A percentile compares a stretch with the other conserved stretches of the same genome.
Conservation (phyloP, 2,113 vertebrate species). For the Tamias sibiricus region DNA sequence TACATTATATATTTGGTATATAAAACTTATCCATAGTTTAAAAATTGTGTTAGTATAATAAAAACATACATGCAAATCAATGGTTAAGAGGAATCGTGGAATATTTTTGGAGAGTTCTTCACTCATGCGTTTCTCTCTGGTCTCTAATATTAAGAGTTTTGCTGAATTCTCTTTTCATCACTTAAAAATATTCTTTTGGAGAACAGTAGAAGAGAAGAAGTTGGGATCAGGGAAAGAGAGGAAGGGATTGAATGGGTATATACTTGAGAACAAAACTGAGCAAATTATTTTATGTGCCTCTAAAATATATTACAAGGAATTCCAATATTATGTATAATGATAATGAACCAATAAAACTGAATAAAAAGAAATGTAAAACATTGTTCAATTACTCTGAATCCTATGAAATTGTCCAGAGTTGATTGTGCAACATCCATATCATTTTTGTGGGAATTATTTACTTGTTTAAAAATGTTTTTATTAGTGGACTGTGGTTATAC, state of each 20-base stretch:
- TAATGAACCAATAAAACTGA: too few species aligned
- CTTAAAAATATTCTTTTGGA: too few species aligned
- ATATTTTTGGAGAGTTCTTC: not conserved
- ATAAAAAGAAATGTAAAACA: too few species aligned
- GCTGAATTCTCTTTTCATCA: not conserved
- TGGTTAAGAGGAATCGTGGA: not conserved
- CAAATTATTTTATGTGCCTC: too few species aligned
- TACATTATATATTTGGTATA: not conserved
- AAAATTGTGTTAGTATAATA: not conserved
- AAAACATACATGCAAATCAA: not conserved
- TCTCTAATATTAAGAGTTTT: not conserved
- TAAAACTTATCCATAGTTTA: not conserved
- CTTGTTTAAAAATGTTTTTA: not conserved
- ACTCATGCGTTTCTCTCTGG: not conserved
- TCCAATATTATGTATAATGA: too few species aligned
- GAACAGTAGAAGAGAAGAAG: too few species aligned
- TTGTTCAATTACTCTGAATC: not conserved
- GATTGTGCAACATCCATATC: not conserved
- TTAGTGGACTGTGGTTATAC: too few species aligned
- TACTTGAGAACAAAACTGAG: too few species aligned
- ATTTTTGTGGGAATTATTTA: not conserved
- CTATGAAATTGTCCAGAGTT: not conserved
- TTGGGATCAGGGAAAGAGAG: too few species aligned
- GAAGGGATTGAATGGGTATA: accelerated
- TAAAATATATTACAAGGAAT: too few species aligned